Evolutionary conservation across 2,797 vertebrate species (phyloP).

Genomic region (Crenuchus spilurus): DNA sequence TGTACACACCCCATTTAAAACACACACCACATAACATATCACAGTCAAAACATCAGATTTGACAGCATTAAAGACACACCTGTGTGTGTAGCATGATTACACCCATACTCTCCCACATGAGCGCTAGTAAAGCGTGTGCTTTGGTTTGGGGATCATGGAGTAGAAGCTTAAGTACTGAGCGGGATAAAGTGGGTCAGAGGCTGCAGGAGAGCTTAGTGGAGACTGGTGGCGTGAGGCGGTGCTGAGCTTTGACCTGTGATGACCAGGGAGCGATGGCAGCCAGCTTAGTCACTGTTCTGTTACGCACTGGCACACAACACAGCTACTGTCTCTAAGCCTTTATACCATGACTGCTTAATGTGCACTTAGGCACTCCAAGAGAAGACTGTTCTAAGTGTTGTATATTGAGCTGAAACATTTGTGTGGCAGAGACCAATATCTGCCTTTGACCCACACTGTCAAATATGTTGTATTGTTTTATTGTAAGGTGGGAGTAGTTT

Average conservation of each 20-base stretch:
- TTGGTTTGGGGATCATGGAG: conserved; percentile 1
- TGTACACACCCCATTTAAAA: too few relatives aligned
- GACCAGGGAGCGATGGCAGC: not conserved
- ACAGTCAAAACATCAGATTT: too few relatives aligned
- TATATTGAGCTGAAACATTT: not conserved
- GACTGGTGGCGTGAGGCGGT: conserved; percentile 12
- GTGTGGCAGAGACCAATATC: not conserved
- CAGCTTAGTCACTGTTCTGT: not conserved
- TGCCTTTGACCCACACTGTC: not conserved
- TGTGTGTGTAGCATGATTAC: not conserved
- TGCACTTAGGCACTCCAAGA: not conserved
- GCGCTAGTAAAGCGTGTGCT: not conserved
- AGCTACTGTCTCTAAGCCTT: not conserved
- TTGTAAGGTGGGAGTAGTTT: not conserved
- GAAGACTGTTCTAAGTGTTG: too few relatives aligned
- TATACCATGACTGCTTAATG: not conserved
- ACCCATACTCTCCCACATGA: not conserved
- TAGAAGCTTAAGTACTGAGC: conserved; percentile 1
- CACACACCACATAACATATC: too few relatives aligned
- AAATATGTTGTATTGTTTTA: not conserved
- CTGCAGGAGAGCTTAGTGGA: not conserved
- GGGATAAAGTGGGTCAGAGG: conserved; percentile 11
- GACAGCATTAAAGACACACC: not conserved
- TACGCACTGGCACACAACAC: not conserved
- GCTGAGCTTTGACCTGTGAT: conserved; percentile 22